Base-by-base conservation (phyloP, 2,797 vertebrate species). In the Sarcoramphus papa region DNA sequence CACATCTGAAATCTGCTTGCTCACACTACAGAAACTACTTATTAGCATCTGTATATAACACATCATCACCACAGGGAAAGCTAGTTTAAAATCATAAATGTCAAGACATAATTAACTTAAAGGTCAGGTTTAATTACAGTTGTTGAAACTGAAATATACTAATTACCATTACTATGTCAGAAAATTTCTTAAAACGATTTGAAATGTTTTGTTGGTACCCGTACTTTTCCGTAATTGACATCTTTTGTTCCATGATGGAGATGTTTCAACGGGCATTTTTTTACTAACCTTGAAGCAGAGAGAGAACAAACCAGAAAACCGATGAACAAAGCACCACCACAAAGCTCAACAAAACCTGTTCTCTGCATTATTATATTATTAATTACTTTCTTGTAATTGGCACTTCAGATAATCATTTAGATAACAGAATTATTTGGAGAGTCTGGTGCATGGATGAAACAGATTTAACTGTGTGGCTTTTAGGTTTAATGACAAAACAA, bases 101-200 rank as follows among this genome's bases (percentile, higher is more conserved):
- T 98, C 98, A 98, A 98, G 98, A 97, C 95, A 97, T 97, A 98
- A 98, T 98, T 98, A 98, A 97, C 97, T 97, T 90, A 98, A 98
- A 98, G 98, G 98, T 98, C 98, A 98, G 95, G 97, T 98, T 98
- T 98, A 98, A 98, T 98, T 98, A 98, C 94, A 97, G 97, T 98
- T 98, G 97, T 98, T 98, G 97, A 98, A 98, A 97, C 93, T 97
- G 97, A 98, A 98, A 98, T 96, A 97, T 75, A 94, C 95, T 97
- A 97, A 98, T 98, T 98, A 96, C 78, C 84, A 92, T 90, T 95
- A 96, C 97, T 90, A 94, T 93, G 97, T 96, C 54, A 72, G 97
- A 98, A 98, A 97, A 96, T 97, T 97, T 97, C 96, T 97, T 97
- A 83, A 97, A 98, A 97, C 7, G 1, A 74, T 97, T 97, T 96